These are phyloP conservation scores for Dendropsophus ebraccatus DNA, from an alignment of 2,113 vertebrate species.

Conservation along the genomic window DNA sequence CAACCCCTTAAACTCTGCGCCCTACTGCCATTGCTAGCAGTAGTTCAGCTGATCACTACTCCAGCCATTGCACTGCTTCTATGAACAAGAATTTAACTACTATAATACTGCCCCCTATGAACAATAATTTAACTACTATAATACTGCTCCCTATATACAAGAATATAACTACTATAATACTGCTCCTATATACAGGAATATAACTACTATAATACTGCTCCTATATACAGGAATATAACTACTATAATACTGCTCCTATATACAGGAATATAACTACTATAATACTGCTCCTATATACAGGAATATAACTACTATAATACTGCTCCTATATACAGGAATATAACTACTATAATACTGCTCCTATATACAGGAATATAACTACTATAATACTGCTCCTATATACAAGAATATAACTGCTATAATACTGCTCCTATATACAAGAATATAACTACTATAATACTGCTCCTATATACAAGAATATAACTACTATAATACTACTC, in stretches of 20 bases:
- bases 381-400: not conserved
- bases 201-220: not conserved
- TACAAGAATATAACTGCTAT: not conserved
- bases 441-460: conserved; percentile 8
- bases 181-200: not conserved
- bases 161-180: conserved; percentile 9
- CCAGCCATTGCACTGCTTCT: too few relatives aligned
- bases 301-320: conserved; percentile 15
- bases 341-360: not conserved
- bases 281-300: not conserved
- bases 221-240: not conserved
- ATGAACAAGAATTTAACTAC: not conserved
- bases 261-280: not conserved
- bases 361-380: not conserved
- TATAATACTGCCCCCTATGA: not conserved
- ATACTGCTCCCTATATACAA: not conserved
- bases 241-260: not conserved
- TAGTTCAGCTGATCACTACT: too few relatives aligned
- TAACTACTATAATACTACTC: not conserved
- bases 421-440: not conserved
- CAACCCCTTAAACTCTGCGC: too few relatives aligned
- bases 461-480: not conserved
- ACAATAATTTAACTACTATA: conserved; percentile 2
- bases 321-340: not conserved
- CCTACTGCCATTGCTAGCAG: too few relatives aligned